Base-by-base conservation (phyloP, 2,888 invertebrate genomes). In the Agrenia bidenticulata region DNA sequence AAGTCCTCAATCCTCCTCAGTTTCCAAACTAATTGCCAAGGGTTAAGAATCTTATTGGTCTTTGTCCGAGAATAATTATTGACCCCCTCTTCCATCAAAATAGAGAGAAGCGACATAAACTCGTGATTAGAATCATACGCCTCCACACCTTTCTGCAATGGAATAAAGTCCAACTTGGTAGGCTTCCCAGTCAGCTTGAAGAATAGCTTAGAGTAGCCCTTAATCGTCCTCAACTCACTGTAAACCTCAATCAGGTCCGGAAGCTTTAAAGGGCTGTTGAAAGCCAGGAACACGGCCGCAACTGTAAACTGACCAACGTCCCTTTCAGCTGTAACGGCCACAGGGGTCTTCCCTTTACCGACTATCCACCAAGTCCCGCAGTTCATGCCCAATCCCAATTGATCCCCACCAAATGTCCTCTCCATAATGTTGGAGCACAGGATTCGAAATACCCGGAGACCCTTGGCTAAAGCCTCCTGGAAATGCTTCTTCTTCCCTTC, bases 1-100 rank as follows among this genome's bases (percentile, higher is more conserved):
- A 55, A 66, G 2, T 63, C 66, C 39, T 66, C 63, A 50, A 66
- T 51, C 24, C 55, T 66, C 24, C 63, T 63, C 19, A 59, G 37
- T 19, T 66, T 63, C 66, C 66, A 66, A 13, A 26, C 15, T 5
- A 55, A 55, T 24, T 66, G 63, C 1, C 37, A 15, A 2, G 66
- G 66, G 50, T 66, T 66, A 0, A 66, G 63, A 2, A 66, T 4
- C 2, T 49, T 2, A 41, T 66, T 66, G 1, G 63, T 63, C 17
- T 23, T 60, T 11, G 32, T 7, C 32, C 32, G 5, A 1, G 66
- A 23, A 42, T 50, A 63, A 27, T 66, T 51, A 27, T 37, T 58
- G 2, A 55, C 56, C 2, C 63, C 63, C 17, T 63, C 59, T 0
- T 50, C 63, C 42, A 66, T 55, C 39, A 66, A 2, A 1, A 63